Percentiles rank a stretch among this genome's conserved stretches.
phyloP scores from a whole-genome alignment of 2,113 vertebrate genomes.

The Phyllostomus hastatus region DNA sequence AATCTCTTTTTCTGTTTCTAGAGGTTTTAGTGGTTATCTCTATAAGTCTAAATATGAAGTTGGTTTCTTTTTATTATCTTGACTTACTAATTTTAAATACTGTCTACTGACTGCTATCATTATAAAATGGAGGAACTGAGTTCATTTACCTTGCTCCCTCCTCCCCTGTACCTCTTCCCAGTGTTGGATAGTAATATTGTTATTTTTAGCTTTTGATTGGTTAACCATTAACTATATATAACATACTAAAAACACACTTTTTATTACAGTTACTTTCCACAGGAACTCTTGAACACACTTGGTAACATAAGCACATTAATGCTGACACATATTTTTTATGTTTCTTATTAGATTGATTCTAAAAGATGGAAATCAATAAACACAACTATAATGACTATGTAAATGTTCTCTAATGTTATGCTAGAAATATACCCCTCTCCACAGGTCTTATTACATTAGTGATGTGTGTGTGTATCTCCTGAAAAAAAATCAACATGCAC shows the following conservation, averaged over 20 bases:
- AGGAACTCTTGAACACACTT: slow-evolving; percentile 30
- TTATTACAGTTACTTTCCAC: neutral
- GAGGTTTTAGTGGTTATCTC: neutral
- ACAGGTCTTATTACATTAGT: neutral
- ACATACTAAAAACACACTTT: neutral
- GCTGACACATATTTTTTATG: neutral
- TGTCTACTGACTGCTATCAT: neutral
- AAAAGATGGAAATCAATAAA: slow-evolving; percentile 43
- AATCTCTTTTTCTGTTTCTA: neutral
- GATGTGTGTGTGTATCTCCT: neutral
- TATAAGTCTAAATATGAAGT: neutral
- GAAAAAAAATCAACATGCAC: neutral
- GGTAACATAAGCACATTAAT: slow-evolving; percentile 18
- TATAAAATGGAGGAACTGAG: neutral
- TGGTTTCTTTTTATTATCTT: neutral
- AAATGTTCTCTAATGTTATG: neutral
- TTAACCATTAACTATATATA: slow-evolving; percentile 20
- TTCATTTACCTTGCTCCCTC: neutral
- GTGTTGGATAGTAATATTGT: neutral
- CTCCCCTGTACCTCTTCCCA: neutral
- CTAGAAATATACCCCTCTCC: neutral
- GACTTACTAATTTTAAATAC: neutral
- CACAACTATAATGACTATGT: neutral
- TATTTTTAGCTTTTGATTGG: slow-evolving; percentile 13
- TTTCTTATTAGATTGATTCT: slow-evolving; percentile 34